A percentile compares a stretch with the other conserved stretches of the same genome.
Conservation (phyloP, 2,797 vertebrate genomes). For the Coranthus polyacanthus region DNA sequence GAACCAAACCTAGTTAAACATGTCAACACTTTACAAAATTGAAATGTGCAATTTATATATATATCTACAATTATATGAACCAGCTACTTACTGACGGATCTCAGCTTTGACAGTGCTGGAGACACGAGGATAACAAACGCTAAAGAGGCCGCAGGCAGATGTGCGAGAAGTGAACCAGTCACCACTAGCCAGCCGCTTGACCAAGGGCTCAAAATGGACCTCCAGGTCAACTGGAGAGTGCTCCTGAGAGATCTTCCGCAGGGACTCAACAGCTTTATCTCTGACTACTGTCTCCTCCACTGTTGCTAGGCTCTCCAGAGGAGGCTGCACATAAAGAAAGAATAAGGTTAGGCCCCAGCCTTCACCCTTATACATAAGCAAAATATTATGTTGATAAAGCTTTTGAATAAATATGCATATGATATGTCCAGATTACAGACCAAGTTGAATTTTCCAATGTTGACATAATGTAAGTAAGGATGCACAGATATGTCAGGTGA, state of each 20-base stretch:
- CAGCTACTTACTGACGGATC: slow-evolving; percentile 88
- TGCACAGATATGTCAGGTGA: too few species aligned
- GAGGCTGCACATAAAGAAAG: slow-evolving; percentile 77
- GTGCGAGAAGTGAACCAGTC: slow-evolving; percentile 93
- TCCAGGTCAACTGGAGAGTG: slow-evolving; percentile 91
- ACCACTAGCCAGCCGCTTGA: slow-evolving; percentile 89
- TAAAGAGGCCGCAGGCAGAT: slow-evolving; percentile 90
- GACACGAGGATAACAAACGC: slow-evolving; percentile 90
- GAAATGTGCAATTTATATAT: background rate
- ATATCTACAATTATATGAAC: background rate
- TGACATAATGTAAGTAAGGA: too few species aligned
- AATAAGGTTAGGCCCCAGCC: background rate
- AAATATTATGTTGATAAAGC: background rate
- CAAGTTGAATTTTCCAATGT: background rate
- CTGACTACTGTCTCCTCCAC: slow-evolving; percentile 91
- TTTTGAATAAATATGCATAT: background rate
- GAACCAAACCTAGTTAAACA: background rate
- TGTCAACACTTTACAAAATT: background rate
- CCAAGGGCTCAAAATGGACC: slow-evolving; percentile 90
- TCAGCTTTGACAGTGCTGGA: slow-evolving; percentile 90
- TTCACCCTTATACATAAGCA: background rate
- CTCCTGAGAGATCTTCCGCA: slow-evolving; percentile 91
- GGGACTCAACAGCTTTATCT: slow-evolving; percentile 90
- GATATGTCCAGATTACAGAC: accelerated
- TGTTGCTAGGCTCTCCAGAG: slow-evolving; percentile 90